A percentile compares a stretch with the other conserved stretches of the same genome.
Evolutionary conservation across 2,888 invertebrate species (phyloP).

Genomic region (Itoplectis maculator): DNA sequence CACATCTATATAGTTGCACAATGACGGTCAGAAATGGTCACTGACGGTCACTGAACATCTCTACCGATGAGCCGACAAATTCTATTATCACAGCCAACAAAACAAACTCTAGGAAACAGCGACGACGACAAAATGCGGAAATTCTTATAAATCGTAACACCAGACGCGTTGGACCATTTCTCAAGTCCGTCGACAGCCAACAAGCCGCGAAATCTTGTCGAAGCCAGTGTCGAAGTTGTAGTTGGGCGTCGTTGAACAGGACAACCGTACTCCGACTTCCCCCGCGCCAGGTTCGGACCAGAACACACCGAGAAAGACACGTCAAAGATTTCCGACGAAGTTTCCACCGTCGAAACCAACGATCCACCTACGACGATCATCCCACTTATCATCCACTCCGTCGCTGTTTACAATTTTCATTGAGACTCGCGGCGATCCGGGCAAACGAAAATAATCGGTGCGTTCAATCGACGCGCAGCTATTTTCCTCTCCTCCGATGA

Average conservation of each 20-base stretch:
- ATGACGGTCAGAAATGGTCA: too few relatives aligned
- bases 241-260: slow-evolving; percentile 7
- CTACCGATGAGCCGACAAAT: too few relatives aligned
- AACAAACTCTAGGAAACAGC: background rate
- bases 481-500: slow-evolving; percentile 13
- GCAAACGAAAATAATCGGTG: slow-evolving; percentile 13
- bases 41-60: too few relatives aligned
- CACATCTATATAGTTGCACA: too few relatives aligned
- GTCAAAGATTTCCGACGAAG: background rate
- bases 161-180: slow-evolving; percentile 45
- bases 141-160: background rate
- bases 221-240: slow-evolving; percentile 42
- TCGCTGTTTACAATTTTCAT: slow-evolving; percentile 7
- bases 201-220: slow-evolving; percentile 43
- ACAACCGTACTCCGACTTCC: background rate
- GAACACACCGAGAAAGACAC: background rate
- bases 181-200: slow-evolving; percentile 29
- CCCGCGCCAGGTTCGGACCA: too few relatives aligned
- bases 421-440: background rate
- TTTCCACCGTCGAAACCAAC: background rate
- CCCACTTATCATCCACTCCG: background rate
- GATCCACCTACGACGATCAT: background rate
- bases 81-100: too few relatives aligned
- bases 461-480: slow-evolving; percentile 1
- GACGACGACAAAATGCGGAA: background rate